These are phyloP conservation scores for Heliocidaris tuberculata DNA, from an alignment of 35 echinoderm and acorn worm genomes.

Conservation along the genomic window DNA sequence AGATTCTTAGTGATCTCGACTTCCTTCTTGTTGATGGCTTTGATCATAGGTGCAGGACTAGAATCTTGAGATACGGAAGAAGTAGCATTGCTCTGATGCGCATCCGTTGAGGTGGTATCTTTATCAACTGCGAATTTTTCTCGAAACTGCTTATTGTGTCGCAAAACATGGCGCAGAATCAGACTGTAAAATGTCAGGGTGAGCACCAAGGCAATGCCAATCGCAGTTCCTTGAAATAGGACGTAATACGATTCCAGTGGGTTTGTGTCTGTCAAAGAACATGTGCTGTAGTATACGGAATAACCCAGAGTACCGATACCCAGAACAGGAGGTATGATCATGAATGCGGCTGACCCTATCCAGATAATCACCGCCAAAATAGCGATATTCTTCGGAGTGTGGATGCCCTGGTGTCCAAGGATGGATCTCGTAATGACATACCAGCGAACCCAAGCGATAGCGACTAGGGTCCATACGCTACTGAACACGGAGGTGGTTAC, in stretches of 20 bases:
- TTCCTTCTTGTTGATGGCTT: background rate
- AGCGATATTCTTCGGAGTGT: conserved; percentile 49
- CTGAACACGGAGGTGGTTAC: conserved; percentile 68
- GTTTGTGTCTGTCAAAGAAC: conserved; percentile 34
- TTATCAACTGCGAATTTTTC: background rate
- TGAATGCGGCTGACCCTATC: conserved; percentile 59
- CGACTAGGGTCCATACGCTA: conserved; percentile 63
- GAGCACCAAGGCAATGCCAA: conserved; percentile 40
- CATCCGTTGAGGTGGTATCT: background rate
- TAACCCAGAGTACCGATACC: conserved; percentile 85
- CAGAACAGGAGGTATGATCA: conserved; percentile 57
- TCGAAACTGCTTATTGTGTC: too few species aligned
- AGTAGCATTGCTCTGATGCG: too few species aligned
- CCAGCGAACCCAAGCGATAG: conserved; percentile 72
- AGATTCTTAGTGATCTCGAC: conserved; percentile 58
- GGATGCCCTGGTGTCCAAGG: conserved; percentile 56
- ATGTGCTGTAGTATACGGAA: conserved; percentile 64
- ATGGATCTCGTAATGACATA: conserved; percentile 71
- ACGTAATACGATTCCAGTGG: background rate
- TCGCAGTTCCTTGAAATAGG: conserved; percentile 18
- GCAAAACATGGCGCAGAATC: conserved; percentile 37
- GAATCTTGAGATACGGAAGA: background rate
- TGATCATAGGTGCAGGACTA: background rate
- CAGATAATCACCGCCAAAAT: conserved; percentile 60
- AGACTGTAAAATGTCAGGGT: background rate